Percentiles rank a stretch among this genome's conserved stretches.
These are phyloP conservation scores for Agriotes lineatus DNA, from an alignment of 2,888 invertebrate species.

Conservation along the genomic window DNA sequence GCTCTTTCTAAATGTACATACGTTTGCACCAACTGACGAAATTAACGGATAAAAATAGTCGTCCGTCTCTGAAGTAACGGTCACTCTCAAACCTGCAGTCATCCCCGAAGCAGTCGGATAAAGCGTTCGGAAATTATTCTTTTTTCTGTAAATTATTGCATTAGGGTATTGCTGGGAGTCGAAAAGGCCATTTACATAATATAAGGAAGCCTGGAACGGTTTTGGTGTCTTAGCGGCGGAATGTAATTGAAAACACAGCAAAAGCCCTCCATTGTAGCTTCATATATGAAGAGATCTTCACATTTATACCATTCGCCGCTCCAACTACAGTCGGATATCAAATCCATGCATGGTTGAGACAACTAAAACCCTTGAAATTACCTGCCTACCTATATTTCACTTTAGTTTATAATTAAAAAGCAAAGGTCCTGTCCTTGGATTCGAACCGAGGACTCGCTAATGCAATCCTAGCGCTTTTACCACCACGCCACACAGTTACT, in stretches of 20 bases:
- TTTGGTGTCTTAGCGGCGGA: constrained; percentile 49
- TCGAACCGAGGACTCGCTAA: no score
- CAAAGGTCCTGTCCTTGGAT: no score
- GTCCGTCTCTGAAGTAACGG: constrained; percentile 53
- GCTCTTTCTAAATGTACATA: constrained; percentile 49
- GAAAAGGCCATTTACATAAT: no score
- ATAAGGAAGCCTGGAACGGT: background rate
- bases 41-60: constrained; percentile 70
- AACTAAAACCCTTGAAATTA: constrained; percentile 66
- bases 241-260: constrained; percentile 74
- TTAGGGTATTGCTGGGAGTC: no score
- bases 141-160: constrained; percentile 25
- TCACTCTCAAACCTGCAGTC: constrained; percentile 55
- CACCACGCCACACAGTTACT: no score
- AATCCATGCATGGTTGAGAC: constrained; percentile 67
- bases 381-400: no score
- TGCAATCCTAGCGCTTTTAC: no score
- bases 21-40: constrained; percentile 68
- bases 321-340: constrained; percentile 69
- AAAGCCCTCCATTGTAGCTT: constrained; percentile 72
- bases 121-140: constrained; percentile 43
- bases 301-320: constrained; percentile 66
- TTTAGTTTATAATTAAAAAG: no score
- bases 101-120: constrained; percentile 43
- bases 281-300: constrained; percentile 67